Percentiles rank a stretch among this genome's conserved stretches.
These are phyloP conservation scores for Lomographa bimaculata DNA, from an alignment of 2,888 invertebrate species.

Conservation along the genomic window DNA sequence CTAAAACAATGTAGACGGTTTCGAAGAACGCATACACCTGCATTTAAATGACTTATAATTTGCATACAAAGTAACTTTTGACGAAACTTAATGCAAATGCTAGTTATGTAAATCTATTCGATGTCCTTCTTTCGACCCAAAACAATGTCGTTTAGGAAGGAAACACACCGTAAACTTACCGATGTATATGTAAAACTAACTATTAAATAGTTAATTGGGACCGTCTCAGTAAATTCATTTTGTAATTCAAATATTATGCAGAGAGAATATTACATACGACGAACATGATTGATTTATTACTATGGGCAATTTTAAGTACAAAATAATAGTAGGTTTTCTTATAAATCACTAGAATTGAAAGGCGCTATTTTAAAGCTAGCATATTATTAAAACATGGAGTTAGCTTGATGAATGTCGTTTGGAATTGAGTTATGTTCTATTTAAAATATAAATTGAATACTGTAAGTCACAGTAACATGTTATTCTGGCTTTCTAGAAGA, in stretches of 20 bases:
- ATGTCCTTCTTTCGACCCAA: slow-evolving; percentile 63
- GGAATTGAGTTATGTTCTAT: slow-evolving; percentile 14
- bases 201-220: slow-evolving; percentile 10
- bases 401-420: slow-evolving; percentile 39
- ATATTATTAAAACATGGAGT: slow-evolving; percentile 14
- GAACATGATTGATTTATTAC: slow-evolving; percentile 43
- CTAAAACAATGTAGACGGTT: slow-evolving; percentile 12
- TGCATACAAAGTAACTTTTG: slow-evolving; percentile 73
- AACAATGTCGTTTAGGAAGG: slow-evolving; percentile 47
- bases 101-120: slow-evolving; percentile 72
- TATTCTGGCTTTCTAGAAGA: background rate
- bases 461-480: background rate
- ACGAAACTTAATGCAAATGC: slow-evolving; percentile 55
- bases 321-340: slow-evolving; percentile 45
- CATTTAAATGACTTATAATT: slow-evolving; percentile 64
- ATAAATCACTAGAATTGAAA: slow-evolving; percentile 4
- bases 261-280: slow-evolving; percentile 23
- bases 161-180: slow-evolving; percentile 48
- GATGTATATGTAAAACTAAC: slow-evolving; percentile 12
- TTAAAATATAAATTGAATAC: slow-evolving; percentile 7
- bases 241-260: slow-evolving; percentile 5
- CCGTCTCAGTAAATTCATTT: slow-evolving; percentile 20
- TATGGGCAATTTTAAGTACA: slow-evolving; percentile 42
- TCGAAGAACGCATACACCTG: slow-evolving; percentile 41
- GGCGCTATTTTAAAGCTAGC: slow-evolving; percentile 24